Evolutionary conservation across 2,113 vertebrate genomes (phyloP).

Genomic region (Globicephala melas): DNA sequence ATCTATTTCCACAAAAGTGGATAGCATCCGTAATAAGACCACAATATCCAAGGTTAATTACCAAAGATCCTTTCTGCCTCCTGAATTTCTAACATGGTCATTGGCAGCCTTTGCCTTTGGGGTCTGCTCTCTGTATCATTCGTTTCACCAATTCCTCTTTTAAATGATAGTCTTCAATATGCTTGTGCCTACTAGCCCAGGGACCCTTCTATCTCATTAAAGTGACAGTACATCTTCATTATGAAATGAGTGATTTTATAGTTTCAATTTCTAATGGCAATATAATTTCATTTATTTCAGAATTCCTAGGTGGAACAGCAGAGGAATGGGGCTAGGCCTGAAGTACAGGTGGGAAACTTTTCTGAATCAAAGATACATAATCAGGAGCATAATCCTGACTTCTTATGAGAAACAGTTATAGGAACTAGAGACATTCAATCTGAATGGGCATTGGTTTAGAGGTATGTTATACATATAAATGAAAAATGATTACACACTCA

Average conservation of each 20-base stretch:
- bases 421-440: neutral
- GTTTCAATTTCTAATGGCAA: neutral
- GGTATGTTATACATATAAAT: neutral
- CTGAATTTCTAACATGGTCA: neutral
- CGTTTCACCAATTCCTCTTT: neutral
- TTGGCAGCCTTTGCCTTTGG: neutral
- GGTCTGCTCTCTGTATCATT: neutral
- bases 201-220: neutral
- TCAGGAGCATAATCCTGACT: neutral
- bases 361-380: neutral
- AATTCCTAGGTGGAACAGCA: neutral
- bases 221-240: neutral
- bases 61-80: neutral
- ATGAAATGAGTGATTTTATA: neutral
- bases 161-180: neutral
- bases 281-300: neutral
- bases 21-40: neutral
- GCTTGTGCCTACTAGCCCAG: accelerated
- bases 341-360: neutral
- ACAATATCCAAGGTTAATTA: neutral
- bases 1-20: neutral
- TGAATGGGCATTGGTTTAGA: neutral
- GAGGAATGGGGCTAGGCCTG: neutral
- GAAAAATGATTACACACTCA: neutral
- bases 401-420: neutral